phyloP scores from a whole-genome alignment of 2,113 vertebrate genomes.

The Lycocorax pyrrhopterus region DNA sequence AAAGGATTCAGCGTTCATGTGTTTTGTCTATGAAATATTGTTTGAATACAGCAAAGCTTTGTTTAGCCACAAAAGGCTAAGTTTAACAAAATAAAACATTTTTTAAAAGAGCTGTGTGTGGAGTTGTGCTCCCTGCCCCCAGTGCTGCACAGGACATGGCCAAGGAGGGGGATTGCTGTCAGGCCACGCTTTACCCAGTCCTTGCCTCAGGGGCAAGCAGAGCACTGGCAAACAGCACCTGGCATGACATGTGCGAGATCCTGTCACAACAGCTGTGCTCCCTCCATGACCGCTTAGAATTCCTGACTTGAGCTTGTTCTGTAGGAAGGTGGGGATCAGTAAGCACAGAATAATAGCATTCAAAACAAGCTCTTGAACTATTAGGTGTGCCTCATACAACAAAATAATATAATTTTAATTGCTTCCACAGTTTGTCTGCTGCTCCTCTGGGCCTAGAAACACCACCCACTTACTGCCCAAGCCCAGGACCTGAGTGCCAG shows the following conservation, averaged over 20 bases:
- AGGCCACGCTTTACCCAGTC: fast-evolving
- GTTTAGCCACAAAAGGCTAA: neutral
- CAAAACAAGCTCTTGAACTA: neutral
- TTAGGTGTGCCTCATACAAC: neutral
- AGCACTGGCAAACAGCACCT: neutral
- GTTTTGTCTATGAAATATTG: neutral
- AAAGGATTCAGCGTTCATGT: neutral
- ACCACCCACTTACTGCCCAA: neutral
- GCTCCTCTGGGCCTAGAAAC: neutral
- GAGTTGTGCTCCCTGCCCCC: neutral
- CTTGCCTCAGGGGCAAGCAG: too few relatives aligned
- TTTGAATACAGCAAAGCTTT: neutral
- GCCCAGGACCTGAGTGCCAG: too few relatives aligned
- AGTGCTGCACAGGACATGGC: fast-evolving
- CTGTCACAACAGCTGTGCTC: neutral
- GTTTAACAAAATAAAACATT: neutral
- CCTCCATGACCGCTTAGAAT: fast-evolving
- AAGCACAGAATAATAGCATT: neutral
- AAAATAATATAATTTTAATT: neutral
- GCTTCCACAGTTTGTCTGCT: neutral
- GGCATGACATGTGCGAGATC: fast-evolving
- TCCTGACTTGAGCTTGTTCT: neutral
- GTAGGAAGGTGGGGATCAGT: too few relatives aligned
- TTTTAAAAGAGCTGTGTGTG: neutral
- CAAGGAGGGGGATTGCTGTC: neutral